A percentile compares a stretch with the other conserved stretches of the same genome.
These are phyloP conservation scores for Parus major DNA, from an alignment of 2,113 vertebrate genomes.

Conservation along the genomic window DNA sequence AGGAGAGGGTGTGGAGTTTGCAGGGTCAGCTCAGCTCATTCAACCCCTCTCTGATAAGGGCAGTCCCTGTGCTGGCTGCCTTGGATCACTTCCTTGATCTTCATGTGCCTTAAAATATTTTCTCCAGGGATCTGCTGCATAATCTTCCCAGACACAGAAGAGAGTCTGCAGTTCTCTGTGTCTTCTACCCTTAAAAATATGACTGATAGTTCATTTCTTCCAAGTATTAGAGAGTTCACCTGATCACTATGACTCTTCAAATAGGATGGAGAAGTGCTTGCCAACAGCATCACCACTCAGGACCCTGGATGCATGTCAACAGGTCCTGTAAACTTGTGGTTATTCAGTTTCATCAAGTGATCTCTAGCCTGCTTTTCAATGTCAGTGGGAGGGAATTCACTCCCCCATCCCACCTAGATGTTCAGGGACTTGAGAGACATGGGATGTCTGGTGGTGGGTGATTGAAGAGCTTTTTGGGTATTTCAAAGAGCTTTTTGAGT, in stretches of 20 bases:
- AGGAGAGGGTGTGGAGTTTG: background rate
- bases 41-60: background rate
- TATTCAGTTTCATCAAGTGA: background rate
- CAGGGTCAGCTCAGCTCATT: background rate
- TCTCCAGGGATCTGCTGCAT: background rate
- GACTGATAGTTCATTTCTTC: background rate
- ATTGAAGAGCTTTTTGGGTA: background rate
- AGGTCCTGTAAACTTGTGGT: background rate
- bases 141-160: background rate
- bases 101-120: background rate
- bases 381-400: background rate
- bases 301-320: rapidly evolving
- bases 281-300: background rate
- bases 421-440: background rate
- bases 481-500: background rate
- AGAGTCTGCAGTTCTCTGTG: background rate
- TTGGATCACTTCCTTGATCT: background rate
- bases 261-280: background rate
- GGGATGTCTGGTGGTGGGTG: background rate
- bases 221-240: background rate
- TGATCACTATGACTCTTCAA: background rate
- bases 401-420: background rate
- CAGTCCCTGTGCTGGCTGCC: background rate
- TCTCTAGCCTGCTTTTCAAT: background rate
- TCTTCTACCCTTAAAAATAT: background rate